Conservation (phyloP, 2,888 invertebrate genomes). For the Gymnoscelis rufifasciata region DNA sequence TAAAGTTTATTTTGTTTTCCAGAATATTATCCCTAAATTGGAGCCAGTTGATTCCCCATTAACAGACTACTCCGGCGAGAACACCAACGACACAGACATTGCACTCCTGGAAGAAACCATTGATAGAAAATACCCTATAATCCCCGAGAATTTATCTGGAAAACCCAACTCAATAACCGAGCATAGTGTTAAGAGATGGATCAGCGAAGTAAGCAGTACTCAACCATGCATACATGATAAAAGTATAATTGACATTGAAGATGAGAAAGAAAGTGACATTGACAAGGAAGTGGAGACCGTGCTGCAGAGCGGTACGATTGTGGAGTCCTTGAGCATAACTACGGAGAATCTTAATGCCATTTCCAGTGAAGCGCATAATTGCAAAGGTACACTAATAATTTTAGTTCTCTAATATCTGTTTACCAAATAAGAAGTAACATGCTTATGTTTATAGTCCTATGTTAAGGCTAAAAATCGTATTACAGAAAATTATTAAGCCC, state of each 20-base stretch:
- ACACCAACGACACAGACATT: constrained; percentile 64
- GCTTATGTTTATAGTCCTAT: too few species aligned
- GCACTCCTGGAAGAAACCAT: constrained; percentile 52
- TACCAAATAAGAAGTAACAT: too few species aligned
- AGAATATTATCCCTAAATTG: constrained; percentile 64
- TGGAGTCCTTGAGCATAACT: constrained; percentile 67
- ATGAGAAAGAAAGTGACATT: constrained; percentile 66
- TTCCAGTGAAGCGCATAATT: constrained; percentile 60
- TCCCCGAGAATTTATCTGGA: constrained; percentile 41
- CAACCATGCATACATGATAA: constrained; percentile 67
- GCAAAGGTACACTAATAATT: constrained; percentile 52
- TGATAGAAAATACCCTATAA: constrained; percentile 54
- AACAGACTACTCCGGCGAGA: constrained; percentile 66
- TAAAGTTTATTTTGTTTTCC: constrained; percentile 18
- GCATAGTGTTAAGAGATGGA: constrained; percentile 56
- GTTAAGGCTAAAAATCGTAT: too few species aligned
- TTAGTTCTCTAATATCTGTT: too few species aligned
- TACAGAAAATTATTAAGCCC: too few species aligned
- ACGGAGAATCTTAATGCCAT: constrained; percentile 65
- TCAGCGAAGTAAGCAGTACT: constrained; percentile 69
- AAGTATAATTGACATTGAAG: constrained; percentile 39
- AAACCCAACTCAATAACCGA: constrained; percentile 46
- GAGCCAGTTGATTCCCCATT: constrained; percentile 66
- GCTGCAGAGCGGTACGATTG: constrained; percentile 69
- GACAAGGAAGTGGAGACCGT: constrained; percentile 74